These are phyloP conservation scores for Sylvilagus floridanus DNA, from an alignment of 2,797 vertebrate genomes.

Conservation along the genomic window DNA sequence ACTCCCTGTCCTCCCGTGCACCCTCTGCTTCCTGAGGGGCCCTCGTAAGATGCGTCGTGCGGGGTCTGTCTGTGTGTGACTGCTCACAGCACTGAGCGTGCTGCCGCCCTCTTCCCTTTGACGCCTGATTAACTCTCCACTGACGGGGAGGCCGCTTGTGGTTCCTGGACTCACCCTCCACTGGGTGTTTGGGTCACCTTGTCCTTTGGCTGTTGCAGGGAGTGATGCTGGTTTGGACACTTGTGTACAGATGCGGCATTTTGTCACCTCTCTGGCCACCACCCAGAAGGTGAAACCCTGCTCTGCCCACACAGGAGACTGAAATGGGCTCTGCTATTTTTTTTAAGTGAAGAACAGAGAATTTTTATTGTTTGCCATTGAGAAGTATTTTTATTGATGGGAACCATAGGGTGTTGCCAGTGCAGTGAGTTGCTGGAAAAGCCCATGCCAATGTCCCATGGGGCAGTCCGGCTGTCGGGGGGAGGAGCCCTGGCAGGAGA, in stretches of 20 bases:
- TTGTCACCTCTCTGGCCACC: not conserved
- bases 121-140: rapidly evolving
- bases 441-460: not conserved
- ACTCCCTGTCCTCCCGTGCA: rapidly evolving
- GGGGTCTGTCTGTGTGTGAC: rapidly evolving
- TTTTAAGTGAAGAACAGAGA: not conserved
- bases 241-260: not conserved
- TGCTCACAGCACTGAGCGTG: rapidly evolving
- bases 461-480: too few relatives aligned
- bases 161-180: rapidly evolving
- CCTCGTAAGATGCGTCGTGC: rapidly evolving
- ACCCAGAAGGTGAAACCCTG: rapidly evolving
- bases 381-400: not conserved
- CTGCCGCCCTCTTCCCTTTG: not conserved
- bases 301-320: not conserved
- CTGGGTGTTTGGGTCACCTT: rapidly evolving
- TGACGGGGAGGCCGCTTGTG: rapidly evolving
- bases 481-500: not conserved
- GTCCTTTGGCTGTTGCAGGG: too few relatives aligned
- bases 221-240: not conserved
- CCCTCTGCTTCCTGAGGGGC: too few relatives aligned
- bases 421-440: not conserved
- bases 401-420: not conserved
- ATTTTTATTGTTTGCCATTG: not conserved
- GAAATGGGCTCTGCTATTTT: rapidly evolving